Percentiles rank a stretch among this genome's conserved stretches.
Evolutionary conservation across 2,888 invertebrate genomes (phyloP).

Genomic region (Coenonympha arcania): DNA sequence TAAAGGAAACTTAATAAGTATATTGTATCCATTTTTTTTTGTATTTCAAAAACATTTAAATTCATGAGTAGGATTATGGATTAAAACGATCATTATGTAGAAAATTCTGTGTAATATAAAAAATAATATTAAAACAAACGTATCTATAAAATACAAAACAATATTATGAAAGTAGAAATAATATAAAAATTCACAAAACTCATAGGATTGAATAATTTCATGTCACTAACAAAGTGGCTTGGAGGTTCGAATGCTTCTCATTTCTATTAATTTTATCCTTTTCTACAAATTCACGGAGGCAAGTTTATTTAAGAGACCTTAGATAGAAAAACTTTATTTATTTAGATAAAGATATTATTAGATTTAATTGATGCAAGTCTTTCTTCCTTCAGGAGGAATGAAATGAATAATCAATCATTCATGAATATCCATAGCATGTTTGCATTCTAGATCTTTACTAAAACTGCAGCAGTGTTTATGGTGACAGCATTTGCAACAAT

Average conservation of each 20-base stretch:
- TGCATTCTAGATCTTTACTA: not conserved
- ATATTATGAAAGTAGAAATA: not conserved
- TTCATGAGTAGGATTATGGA: not conserved
- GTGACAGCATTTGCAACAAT: conserved; percentile 42
- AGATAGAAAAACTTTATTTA: no score
- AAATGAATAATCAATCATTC: not conserved
- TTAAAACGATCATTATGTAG: no score
- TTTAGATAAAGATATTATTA: no score
- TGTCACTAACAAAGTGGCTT: no score
- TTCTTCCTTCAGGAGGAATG: not conserved
- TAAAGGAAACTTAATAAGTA: not conserved
- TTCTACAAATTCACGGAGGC: no score
- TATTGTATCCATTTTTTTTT: not conserved
- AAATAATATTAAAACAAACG: not conserved
- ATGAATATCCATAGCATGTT: not conserved
- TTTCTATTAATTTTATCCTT: no score
- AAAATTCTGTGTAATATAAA: not conserved
- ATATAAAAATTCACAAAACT: not conserved
- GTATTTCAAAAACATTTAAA: not conserved
- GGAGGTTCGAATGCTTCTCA: no score
- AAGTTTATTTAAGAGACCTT: no score
- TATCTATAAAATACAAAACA: not conserved
- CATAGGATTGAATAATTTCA: no score
- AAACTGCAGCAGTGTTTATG: conserved; percentile 19
- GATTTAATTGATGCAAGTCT: no score